Conservation (phyloP, 1,140 invertebrate species). For the Drosophila melanica region DNA sequence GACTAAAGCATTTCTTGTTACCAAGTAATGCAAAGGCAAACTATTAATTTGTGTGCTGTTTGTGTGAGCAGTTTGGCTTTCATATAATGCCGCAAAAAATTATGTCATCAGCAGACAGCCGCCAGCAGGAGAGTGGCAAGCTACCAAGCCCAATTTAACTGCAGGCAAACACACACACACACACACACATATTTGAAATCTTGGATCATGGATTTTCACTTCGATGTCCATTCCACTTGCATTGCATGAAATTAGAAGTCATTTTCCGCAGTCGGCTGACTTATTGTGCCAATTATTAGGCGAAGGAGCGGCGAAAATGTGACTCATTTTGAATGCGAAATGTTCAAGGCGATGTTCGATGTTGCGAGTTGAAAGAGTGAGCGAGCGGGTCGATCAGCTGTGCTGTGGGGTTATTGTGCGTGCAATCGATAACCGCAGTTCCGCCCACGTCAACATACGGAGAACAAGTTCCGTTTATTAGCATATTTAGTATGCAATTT, state of each 20-base stretch:
- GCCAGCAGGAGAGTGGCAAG: background rate
- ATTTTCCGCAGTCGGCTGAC: background rate
- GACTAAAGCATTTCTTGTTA: slow-evolving; percentile 9
- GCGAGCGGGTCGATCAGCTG: slow-evolving; percentile 4
- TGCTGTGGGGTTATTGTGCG: slow-evolving; percentile 15
- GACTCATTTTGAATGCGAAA: background rate
- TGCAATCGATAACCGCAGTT: slow-evolving; percentile 3
- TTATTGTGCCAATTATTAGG: slow-evolving; percentile 1
- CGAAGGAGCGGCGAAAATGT: background rate
- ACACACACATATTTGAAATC: background rate
- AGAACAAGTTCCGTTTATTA: slow-evolving; percentile 15
- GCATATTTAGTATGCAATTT: slow-evolving; percentile 23
- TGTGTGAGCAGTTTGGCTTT: slow-evolving; percentile 22
- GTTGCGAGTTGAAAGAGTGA: background rate
- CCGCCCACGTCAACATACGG: background rate
- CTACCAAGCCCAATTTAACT: slow-evolving; percentile 8
- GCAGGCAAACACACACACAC: slow-evolving; percentile 1
- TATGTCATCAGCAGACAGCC: slow-evolving; percentile 51
- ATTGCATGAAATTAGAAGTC: background rate
- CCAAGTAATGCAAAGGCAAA: slow-evolving; percentile 49
- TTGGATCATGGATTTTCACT: slow-evolving; percentile 4
- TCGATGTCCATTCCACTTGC: background rate
- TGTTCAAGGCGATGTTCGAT: too few relatives aligned
- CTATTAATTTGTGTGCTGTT: slow-evolving; percentile 59
- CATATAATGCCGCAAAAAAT: slow-evolving; percentile 51